Evolutionary conservation across 2,797 vertebrate genomes (phyloP), one percentile per base, ranked within the genome.

Genomic region (Muscicapa striata): DNA sequence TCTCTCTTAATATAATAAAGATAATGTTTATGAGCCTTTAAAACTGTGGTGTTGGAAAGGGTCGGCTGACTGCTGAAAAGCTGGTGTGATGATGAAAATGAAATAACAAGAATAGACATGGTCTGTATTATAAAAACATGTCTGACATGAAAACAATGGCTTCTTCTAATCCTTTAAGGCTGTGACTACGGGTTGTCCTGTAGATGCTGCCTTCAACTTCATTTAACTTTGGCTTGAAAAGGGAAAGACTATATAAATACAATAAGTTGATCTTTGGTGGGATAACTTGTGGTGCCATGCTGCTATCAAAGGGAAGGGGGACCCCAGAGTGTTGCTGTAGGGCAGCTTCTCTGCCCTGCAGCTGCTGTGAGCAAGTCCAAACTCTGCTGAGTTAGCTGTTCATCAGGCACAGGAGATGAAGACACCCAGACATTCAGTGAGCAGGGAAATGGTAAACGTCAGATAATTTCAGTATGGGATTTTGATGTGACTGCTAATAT

Each of bases 21-120:
- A 96, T 93, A 87, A 87, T 85, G 82, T 92, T 93, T 96, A 94
- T 93, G 92, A 97, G 94, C 64, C 87, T 93, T 88, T 89, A 82
- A 95, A 91, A 79, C 90, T 91, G 78, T 84, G 79, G 89, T 80
- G 69, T 96, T 94, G 92, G 93, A 96, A 94, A 95, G 59, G 83
- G 85, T 83, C 41, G 49, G 66, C 46, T 51, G 94, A 89, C 85
- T 95, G 93, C 74, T 90, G 78, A 94, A 95, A 96, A 93, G 62
- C 79, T 73, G 52, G 43, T 75, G 45, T 62, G 87, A 77, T 95
- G 91, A 93, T 87, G 72, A 94, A 94, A 93, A 83, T 75, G 91
- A 94, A 94, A 87, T 54, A 73, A 95, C 78, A 80, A 52, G 76
- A 81, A 87, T 59, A 95, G 83, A 67, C 74, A 45, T 90, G 91